Evolutionary conservation across 2,888 invertebrate species (phyloP).

Genomic region (Cerastoderma edule): DNA sequence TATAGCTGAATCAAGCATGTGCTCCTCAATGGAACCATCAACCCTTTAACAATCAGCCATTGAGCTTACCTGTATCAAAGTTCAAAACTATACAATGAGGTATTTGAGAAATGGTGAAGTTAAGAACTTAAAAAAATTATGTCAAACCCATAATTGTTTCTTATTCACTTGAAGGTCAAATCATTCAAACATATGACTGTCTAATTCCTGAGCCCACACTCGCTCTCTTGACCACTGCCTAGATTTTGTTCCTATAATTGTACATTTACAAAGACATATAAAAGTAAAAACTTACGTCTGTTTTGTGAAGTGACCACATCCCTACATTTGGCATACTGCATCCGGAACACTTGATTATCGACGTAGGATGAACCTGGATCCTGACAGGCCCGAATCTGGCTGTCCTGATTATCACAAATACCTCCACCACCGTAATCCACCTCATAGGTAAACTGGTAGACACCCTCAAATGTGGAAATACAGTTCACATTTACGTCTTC

Average conservation of each 20-base stretch:
- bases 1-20: no score
- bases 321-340: constrained; percentile 94
- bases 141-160: neutral
- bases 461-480: constrained; percentile 83
- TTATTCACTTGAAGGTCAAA: no score
- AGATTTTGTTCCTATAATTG: neutral
- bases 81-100: no score
- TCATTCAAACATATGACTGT: no score
- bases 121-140: neutral
- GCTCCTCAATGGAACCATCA: neutral
- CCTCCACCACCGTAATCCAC: constrained; percentile 80
- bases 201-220: no score
- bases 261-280: neutral
- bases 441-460: constrained; percentile 82
- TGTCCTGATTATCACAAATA: constrained; percentile 91
- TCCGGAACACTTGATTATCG: constrained; percentile 98
- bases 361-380: constrained; percentile 98
- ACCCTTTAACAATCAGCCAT: neutral
- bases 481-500: constrained; percentile 78
- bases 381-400: constrained; percentile 96
- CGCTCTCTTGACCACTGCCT: no score
- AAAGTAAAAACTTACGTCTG: constrained; percentile 67
- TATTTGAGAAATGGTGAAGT: no score
- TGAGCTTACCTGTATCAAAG: neutral
- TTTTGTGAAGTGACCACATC: constrained; percentile 74